Evolutionary conservation across 2,888 invertebrate genomes (phyloP).

Genomic region (Melinopterus prodromus): DNA sequence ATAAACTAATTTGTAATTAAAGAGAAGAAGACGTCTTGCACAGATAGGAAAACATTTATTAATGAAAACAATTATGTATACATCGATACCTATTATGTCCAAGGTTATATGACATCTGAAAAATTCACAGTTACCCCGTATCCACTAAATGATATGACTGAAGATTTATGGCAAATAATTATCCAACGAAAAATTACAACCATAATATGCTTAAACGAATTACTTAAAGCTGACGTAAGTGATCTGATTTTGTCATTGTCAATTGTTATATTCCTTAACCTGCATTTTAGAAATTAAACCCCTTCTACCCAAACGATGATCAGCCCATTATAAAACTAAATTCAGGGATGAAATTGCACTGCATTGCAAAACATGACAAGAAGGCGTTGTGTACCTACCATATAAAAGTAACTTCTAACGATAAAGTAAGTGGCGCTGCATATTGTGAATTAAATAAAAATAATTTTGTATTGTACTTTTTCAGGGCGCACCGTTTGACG

Average conservation of each 20-base stretch:
- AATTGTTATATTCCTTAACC: no score
- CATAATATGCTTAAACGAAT: conserved; percentile 58
- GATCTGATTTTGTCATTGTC: no score
- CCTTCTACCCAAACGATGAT: not conserved
- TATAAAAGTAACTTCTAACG: not conserved
- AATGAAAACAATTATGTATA: not conserved
- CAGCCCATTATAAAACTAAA: not conserved
- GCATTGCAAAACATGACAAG: not conserved
- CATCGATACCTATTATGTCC: not conserved
- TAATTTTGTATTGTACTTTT: no score
- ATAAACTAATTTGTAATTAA: not conserved
- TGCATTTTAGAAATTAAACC: not conserved
- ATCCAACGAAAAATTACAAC: conserved; percentile 56
- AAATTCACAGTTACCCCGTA: conserved; percentile 61
- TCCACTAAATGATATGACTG: conserved; percentile 59
- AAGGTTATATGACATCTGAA: not conserved
- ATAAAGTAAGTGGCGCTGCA: not conserved
- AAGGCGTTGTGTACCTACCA: not conserved
- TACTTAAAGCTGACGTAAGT: conserved; percentile 55
- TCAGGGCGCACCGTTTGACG: not conserved
- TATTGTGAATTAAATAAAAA: not conserved
- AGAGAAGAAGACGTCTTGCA: not conserved
- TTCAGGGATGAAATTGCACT: not conserved
- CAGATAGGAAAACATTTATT: not conserved
- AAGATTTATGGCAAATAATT: conserved; percentile 62